phyloP scores from a whole-genome alignment of 2,797 vertebrate species.

The Spizella passerina region DNA sequence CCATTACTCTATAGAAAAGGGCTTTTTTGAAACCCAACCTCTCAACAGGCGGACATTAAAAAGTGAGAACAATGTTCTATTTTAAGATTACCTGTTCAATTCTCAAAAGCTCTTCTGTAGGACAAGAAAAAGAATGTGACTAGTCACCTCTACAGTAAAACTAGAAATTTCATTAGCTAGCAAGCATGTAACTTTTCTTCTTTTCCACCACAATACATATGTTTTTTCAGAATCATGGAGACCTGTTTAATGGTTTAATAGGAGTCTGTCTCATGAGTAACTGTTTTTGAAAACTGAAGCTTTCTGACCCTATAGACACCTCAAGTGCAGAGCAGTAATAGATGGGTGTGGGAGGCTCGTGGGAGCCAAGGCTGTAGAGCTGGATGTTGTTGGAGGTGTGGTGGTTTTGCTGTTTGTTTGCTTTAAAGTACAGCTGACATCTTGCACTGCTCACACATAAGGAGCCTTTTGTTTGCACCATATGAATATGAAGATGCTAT shows the following conservation, averaged over 20 bases:
- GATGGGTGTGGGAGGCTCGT: neutral
- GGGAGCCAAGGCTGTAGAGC: neutral
- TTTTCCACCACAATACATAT: neutral
- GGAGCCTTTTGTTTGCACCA: neutral
- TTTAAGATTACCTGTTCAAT: neutral
- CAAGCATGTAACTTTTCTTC: neutral
- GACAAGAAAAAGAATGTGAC: neutral
- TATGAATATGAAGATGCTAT: neutral
- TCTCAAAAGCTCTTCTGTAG: neutral
- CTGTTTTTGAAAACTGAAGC: neutral
- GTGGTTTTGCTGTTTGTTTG: neutral
- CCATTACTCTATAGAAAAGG: neutral
- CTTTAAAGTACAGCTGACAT: neutral
- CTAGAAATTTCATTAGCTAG: neutral
- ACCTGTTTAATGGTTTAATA: constrained; percentile 26
- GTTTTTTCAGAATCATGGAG: neutral
- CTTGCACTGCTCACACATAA: neutral
- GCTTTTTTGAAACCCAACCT: neutral
- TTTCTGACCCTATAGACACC: neutral
- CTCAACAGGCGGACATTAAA: neutral
- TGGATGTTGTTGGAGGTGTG: neutral
- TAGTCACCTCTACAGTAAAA: neutral
- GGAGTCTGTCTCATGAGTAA: neutral
- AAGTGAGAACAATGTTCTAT: constrained; percentile 9
- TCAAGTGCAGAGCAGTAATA: neutral